phyloP scores from a whole-genome alignment of 2,113 vertebrate genomes.

The Ploceus nigricollis region DNA sequence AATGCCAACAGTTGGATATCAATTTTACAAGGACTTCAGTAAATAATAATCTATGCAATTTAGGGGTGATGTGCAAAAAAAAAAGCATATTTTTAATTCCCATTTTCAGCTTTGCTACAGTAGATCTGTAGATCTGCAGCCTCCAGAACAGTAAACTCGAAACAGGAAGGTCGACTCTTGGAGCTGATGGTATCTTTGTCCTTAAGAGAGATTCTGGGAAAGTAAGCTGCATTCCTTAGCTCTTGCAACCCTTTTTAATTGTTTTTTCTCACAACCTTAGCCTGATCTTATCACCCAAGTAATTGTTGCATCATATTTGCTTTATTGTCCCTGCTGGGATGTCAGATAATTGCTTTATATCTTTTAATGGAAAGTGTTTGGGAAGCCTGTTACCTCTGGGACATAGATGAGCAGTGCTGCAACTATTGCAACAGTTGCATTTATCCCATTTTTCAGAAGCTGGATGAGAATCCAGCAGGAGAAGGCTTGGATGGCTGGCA shows the following conservation, averaged over 20 bases:
- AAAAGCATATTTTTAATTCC: neutral
- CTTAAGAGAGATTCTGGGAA: constrained; percentile 6
- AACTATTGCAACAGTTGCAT: neutral
- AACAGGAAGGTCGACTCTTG: constrained; percentile 25
- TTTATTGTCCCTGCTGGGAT: constrained; percentile 18
- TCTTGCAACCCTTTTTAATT: constrained; percentile 35
- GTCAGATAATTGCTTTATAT: constrained; percentile 25
- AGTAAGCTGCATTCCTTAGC: constrained; percentile 31
- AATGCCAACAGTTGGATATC: neutral
- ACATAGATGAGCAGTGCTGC: neutral
- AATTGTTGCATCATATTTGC: constrained; percentile 43
- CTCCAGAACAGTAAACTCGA: neutral
- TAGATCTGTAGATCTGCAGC: neutral
- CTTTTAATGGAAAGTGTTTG: neutral
- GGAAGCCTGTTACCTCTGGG: neutral
- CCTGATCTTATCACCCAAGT: constrained; percentile 17
- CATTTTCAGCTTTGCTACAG: constrained; percentile 13
- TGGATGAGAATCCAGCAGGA: neutral
- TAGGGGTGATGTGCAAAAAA: neutral
- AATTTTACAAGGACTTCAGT: constrained; percentile 30
- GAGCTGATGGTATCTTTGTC: constrained; percentile 23
- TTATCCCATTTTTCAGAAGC: neutral
- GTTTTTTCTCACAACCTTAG: constrained; percentile 46
- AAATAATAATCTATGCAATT: constrained; percentile 48
- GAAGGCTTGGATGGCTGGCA: neutral